These are phyloP conservation scores for Sitta europaea DNA, from an alignment of 2,113 vertebrate genomes.

Conservation along the genomic window DNA sequence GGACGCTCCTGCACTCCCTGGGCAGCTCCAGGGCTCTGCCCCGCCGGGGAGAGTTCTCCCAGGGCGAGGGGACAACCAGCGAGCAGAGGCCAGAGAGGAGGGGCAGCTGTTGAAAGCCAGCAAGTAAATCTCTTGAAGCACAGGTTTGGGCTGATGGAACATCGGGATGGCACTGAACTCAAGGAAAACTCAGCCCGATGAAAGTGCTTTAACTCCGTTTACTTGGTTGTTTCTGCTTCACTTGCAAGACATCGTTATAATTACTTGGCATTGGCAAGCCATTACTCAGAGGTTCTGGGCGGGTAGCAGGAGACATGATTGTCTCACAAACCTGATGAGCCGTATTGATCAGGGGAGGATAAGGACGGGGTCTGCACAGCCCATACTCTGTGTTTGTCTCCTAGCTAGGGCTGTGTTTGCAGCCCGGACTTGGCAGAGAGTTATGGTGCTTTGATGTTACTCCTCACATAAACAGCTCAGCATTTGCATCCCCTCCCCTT, in stretches of 20 bases:
- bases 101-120: neutral
- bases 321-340: slow-evolving; percentile 39
- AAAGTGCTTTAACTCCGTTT: slow-evolving; percentile 11
- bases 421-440: neutral
- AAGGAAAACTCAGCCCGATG: neutral
- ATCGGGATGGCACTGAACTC: neutral
- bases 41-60: neutral
- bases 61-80: rapidly evolving
- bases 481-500: neutral
- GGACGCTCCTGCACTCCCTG: neutral
- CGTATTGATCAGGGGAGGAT: neutral
- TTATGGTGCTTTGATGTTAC: rapidly evolving
- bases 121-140: rapidly evolving
- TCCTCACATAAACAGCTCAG: neutral
- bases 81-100: neutral
- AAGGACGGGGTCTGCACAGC: neutral
- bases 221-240: slow-evolving; percentile 38
- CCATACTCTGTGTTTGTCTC: neutral
- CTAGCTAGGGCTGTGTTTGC: neutral
- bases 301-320: neutral
- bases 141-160: neutral
- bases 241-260: slow-evolving; percentile 34
- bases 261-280: slow-evolving; percentile 16
- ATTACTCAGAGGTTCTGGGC: slow-evolving; percentile 30
- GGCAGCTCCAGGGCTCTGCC: neutral